Conservation (phyloP, 2,888 invertebrate genomes). For the Stratiomys singularior region DNA sequence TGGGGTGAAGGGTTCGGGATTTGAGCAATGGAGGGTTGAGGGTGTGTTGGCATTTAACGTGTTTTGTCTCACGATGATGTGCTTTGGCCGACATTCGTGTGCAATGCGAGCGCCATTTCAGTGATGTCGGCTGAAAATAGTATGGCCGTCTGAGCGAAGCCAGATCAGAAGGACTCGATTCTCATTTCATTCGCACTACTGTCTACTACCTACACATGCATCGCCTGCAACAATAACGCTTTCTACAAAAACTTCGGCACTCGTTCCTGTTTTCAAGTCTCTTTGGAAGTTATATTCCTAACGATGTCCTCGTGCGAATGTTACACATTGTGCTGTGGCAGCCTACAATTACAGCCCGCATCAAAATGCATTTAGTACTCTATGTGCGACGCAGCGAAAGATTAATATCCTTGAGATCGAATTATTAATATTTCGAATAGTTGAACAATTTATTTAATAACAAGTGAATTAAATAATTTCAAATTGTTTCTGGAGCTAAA, state of each 20-base stretch:
- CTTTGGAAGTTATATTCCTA: slow-evolving; percentile 36
- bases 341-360: too few species aligned
- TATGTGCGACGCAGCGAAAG: too few species aligned
- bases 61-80: neutral
- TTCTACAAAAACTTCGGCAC: slow-evolving; percentile 30
- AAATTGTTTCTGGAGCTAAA: too few species aligned
- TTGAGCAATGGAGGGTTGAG: slow-evolving; percentile 1
- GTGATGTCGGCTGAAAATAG: slow-evolving; percentile 8
- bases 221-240: slow-evolving; percentile 2
- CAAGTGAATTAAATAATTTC: too few species aligned
- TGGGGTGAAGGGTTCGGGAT: neutral
- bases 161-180: slow-evolving; percentile 5
- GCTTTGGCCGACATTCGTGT: slow-evolving; percentile 39
- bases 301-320: slow-evolving; percentile 15
- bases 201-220: neutral
- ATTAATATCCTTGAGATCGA: too few species aligned
- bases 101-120: slow-evolving; percentile 20
- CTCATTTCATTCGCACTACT: slow-evolving; percentile 16
- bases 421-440: too few species aligned
- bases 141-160: slow-evolving; percentile 26
- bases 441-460: too few species aligned
- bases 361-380: too few species aligned
- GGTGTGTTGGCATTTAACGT: slow-evolving; percentile 2
- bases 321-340: neutral
- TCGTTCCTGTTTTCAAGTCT: slow-evolving; percentile 30